These are phyloP conservation scores for Philonicus albiceps DNA, from an alignment of 2,888 invertebrate species.

Conservation along the genomic window DNA sequence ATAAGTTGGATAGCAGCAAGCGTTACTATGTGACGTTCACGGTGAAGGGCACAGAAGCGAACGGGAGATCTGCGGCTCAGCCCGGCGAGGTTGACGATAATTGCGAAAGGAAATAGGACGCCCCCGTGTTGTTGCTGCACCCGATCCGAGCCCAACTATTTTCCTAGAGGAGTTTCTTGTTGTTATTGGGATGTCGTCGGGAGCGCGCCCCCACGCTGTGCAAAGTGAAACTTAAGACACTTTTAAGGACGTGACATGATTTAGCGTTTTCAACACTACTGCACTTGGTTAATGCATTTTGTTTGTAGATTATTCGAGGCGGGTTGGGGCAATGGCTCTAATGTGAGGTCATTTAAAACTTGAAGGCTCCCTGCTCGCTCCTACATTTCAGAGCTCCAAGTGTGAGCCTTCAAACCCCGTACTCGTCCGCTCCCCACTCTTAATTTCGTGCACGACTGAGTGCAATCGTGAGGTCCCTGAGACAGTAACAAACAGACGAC, in stretches of 20 bases:
- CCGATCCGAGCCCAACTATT: background rate
- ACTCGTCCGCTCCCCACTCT: background rate
- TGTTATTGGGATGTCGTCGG: background rate
- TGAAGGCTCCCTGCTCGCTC: background rate
- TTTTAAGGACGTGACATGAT: constrained; percentile 41
- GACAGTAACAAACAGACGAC: constrained; percentile 37
- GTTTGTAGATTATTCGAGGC: constrained; percentile 24
- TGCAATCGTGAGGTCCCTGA: constrained; percentile 31
- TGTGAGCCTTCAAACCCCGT: constrained; percentile 2
- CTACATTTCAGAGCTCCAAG: background rate
- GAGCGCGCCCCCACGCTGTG: background rate
- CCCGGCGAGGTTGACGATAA: background rate
- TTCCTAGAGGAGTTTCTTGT: background rate
- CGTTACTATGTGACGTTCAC: constrained; percentile 93
- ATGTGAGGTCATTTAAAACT: constrained; percentile 29
- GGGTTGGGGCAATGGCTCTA: background rate
- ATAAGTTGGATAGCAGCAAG: constrained; percentile 86
- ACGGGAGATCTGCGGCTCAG: constrained; percentile 42
- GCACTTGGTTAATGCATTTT: constrained; percentile 42
- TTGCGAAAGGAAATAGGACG: constrained; percentile 28
- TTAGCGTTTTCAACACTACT: constrained; percentile 23
- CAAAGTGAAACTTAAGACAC: constrained; percentile 38
- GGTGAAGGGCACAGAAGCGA: constrained; percentile 71
- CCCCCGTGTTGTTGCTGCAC: background rate
- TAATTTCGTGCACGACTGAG: constrained; percentile 11